Conservation (phyloP, 2,797 vertebrate species). For the Denticeps clupeoides region DNA sequence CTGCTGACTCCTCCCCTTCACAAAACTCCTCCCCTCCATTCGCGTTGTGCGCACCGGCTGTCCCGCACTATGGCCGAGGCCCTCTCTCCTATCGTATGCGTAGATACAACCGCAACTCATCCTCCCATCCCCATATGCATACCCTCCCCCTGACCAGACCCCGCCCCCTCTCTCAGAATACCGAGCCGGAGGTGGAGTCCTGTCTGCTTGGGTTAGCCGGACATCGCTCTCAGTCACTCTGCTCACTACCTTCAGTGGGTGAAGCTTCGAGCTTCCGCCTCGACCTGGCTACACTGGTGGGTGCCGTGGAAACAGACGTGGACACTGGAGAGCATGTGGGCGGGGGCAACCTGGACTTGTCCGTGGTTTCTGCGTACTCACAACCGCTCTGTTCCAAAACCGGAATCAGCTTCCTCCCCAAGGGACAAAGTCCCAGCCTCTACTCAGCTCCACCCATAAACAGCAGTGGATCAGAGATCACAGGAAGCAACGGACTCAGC, state of each 20-base stretch:
- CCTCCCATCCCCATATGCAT: slow-evolving; percentile 23
- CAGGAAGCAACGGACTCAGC: background rate
- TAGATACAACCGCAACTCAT: slow-evolving; percentile 31
- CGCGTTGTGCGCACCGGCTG: slow-evolving; percentile 25
- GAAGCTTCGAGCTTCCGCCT: slow-evolving; percentile 50
- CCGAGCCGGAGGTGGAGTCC: slow-evolving; percentile 31
- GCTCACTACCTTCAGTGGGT: slow-evolving; percentile 64
- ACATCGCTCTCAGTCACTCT: slow-evolving; percentile 68
- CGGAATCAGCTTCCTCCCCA: too few species aligned
- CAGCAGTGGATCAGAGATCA: background rate
- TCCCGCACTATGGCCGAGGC: slow-evolving; percentile 30
- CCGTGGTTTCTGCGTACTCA: slow-evolving; percentile 77
- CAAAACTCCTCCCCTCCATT: slow-evolving; percentile 24
- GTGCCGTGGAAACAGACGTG: slow-evolving; percentile 82
- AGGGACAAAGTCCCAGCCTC: too few species aligned
- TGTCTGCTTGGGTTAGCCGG: slow-evolving; percentile 41
- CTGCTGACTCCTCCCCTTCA: slow-evolving; percentile 29
- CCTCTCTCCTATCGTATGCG: slow-evolving; percentile 38
- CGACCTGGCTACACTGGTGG: slow-evolving; percentile 71
- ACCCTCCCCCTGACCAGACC: slow-evolving; percentile 39
- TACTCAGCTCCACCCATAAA: too few species aligned
- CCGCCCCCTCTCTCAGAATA: slow-evolving; percentile 32
- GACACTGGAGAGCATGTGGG: slow-evolving; percentile 74
- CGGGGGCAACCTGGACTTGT: slow-evolving; percentile 66
- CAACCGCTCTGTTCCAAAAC: slow-evolving; percentile 15